Evolutionary conservation across 2,888 invertebrate species (phyloP), one percentile per base, ranked within the genome.

Genomic region (Steinernema carpocapsae): DNA sequence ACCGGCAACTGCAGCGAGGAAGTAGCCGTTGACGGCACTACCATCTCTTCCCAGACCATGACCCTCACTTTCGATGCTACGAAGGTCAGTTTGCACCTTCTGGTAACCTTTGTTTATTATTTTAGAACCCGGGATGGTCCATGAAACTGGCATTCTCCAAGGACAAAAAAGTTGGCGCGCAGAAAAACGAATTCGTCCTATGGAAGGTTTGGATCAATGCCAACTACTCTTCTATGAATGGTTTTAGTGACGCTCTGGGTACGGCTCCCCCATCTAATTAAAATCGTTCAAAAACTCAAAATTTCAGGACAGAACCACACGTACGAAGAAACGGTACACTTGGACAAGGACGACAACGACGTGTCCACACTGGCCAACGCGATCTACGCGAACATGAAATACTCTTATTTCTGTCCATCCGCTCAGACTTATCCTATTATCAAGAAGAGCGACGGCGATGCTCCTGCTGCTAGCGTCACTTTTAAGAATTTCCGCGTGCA

Each of bases 361-460:
- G 24, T 48, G 24, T 64, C 74, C 12, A 48, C 19, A 14, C 19
- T 74, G 22, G 42, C 74, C 10, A 70, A 51, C 24, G 43, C 51
- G 26, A 71, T 74, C 24, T 74, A 52, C 64, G 64, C 74, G 19
- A 74, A 74, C 70, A 17, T 1, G 1, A 32, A 74, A n/a, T 74
- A 74, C 32, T 59, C 59, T n/a, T 74, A 74, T 32, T 74, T 29
- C 45, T 74, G 74, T 46, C 43, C 59, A 10, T 48, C 59, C 26
- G 24, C 22, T 17, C 42, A 51, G 26, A 37, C 32, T 24, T 74
- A 64, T 45, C 22, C 24, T 10, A 43, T 74, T 10, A 72, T 59
- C 70, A 42, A 42, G n/a, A 64, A 12, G 6, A 24, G 19, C 22
- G 37, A 19, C 42, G 70, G 22, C n/a, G n/a, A n/a, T n/a, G n/a